Conservation (phyloP, 1,140 invertebrate genomes). For the Drosophila sp. region DNA sequence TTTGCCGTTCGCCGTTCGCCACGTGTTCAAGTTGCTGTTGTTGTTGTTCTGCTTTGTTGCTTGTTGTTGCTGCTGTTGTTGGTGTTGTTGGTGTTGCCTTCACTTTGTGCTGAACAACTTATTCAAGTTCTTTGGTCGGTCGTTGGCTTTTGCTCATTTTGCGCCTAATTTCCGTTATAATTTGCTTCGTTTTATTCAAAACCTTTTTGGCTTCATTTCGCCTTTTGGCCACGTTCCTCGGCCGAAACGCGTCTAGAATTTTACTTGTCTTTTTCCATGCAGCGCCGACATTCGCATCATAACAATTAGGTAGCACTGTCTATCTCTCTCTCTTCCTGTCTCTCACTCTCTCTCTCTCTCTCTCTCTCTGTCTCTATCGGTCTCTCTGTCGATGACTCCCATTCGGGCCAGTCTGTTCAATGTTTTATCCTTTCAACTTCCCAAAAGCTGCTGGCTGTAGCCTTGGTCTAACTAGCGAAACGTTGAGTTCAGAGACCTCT, state of each 20-base stretch:
- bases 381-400: background rate
- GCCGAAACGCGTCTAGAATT: constrained; percentile 41
- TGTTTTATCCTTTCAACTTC: constrained; percentile 39
- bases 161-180: constrained; percentile 76
- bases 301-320: constrained; percentile 47
- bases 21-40: constrained; percentile 19
- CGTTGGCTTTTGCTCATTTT: constrained; percentile 55
- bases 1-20: constrained; percentile 48
- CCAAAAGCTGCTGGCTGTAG: constrained; percentile 43
- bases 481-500: constrained; percentile 1
- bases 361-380: background rate
- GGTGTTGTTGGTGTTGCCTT: constrained; percentile 34
- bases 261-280: constrained; percentile 22
- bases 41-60: constrained; percentile 2
- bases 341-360: background rate
- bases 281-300: constrained; percentile 44
- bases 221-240: constrained; percentile 37
- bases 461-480: constrained; percentile 23
- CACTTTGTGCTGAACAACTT: constrained; percentile 45
- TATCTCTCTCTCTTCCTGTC: background rate
- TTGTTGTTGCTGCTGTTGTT: constrained; percentile 13
- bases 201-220: constrained; percentile 58
- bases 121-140: constrained; percentile 29
- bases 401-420: background rate
- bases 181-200: constrained; percentile 73